phyloP scores from a whole-genome alignment of 2,797 vertebrate species.

The Pseudomugil gertrudae region DNA sequence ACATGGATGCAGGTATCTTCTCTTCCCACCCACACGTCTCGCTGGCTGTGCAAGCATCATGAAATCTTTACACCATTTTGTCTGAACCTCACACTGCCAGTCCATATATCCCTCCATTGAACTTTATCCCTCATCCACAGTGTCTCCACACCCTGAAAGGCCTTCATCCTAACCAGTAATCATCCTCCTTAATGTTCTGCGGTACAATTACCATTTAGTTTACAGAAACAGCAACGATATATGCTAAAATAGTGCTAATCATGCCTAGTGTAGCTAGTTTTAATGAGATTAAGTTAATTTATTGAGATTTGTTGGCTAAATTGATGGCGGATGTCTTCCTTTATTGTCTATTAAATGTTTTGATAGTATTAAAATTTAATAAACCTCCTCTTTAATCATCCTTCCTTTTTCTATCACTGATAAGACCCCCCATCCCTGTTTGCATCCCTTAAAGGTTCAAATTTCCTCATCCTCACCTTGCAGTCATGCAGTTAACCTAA shows the following conservation, averaged over 20 bases:
- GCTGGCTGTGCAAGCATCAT: slow-evolving; percentile 33
- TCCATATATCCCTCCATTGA: slow-evolving; percentile 37
- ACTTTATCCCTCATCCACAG: not conserved
- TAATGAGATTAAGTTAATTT: slow-evolving; percentile 6
- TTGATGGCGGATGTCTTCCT: not conserved
- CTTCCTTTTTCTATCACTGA: not conserved
- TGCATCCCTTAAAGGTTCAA: slow-evolving; percentile 17
- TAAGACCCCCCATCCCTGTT: not conserved
- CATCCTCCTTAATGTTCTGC: not conserved
- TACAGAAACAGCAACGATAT: slow-evolving; percentile 3
- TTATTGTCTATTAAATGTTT: not conserved
- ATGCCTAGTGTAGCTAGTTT: slow-evolving; percentile 2
- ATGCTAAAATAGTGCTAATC: not conserved
- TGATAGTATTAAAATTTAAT: not conserved
- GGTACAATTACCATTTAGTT: slow-evolving; percentile 4
- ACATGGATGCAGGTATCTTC: slow-evolving; percentile 91
- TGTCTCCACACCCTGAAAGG: not conserved
- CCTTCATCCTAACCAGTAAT: not conserved
- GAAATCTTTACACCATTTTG: slow-evolving; percentile 27
- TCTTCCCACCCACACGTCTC: slow-evolving; percentile 25
- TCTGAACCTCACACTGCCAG: slow-evolving; percentile 23
- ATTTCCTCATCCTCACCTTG: slow-evolving; percentile 33
- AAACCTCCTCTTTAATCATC: not conserved
- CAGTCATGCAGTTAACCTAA: slow-evolving; percentile 37
- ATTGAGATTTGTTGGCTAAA: not conserved